Base-by-base conservation (phyloP, 2,797 vertebrate genomes). In the Neostethus bicornis region DNA sequence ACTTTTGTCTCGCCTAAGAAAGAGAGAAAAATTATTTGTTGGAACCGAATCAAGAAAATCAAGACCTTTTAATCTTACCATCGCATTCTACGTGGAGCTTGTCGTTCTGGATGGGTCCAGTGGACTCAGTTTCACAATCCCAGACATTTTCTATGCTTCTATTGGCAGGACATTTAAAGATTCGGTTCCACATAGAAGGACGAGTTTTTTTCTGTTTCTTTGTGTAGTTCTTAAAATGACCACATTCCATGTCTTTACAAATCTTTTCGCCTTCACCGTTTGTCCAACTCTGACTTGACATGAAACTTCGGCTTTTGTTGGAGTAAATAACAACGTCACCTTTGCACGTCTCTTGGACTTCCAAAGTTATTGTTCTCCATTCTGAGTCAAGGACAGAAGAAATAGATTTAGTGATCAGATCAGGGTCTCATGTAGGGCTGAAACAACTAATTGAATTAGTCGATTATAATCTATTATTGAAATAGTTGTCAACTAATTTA, bases 161-260 rank as follows among this genome's bases (percentile, higher is more conserved):
- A 0, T 7, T 12, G 6, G 14, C 12, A 34, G 32, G 0, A 55
- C 86, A 90, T 0, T 0, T 55, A 57, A 85, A 88, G 23, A 0
- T 77, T 2, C 1, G 26, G 0, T 5, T 50, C 81, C 45, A 80
- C 59, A 29, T 20, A 6, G 37, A 9, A 5, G 34, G 20, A 7
- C 3, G 0, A 0, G n/a, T n/a, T n/a, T n/a, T n/a, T 4, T 3
- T 28, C 24, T 9, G 0, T n/a, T 13, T 0, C 2, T 3, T 0
- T 21, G 5, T 0, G 0, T 4, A 1, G 4, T 9, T 21, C 1
- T 16, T 0, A 0, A 2, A 13, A 0, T 2, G 1, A n/a, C 83
- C 79, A 39, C 90, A 91, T 0, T 58, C 0, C 42, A 91, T 43
- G 32, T 81, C 31, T 1, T 19, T 0, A 41, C 91, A 92, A 25